A percentile compares a stretch with the other conserved stretches of the same genome.
Evolutionary conservation across 2,888 invertebrate species (phyloP).

Genomic region (Ganaspis brasiliensis): DNA sequence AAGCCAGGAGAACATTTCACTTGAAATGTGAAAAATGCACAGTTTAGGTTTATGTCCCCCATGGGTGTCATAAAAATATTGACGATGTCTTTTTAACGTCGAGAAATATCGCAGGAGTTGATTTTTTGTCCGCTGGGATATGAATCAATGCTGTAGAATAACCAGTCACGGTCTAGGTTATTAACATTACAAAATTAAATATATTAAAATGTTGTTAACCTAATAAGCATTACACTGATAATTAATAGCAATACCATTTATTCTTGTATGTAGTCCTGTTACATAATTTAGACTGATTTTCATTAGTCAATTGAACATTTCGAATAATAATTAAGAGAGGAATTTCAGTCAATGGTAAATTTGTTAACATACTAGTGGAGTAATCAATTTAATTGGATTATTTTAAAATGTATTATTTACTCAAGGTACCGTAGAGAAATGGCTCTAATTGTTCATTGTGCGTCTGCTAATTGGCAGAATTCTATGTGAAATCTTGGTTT

Average conservation of each 20-base stretch:
- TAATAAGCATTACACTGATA: no score
- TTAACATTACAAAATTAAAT: background rate
- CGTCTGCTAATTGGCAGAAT: slow-evolving; percentile 15
- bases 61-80: slow-evolving; percentile 35
- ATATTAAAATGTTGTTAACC: no score
- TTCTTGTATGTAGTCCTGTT: background rate
- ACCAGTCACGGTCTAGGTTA: background rate
- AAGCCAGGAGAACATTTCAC: slow-evolving; percentile 31
- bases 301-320: background rate
- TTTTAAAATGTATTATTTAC: background rate
- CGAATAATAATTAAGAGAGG: background rate
- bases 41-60: slow-evolving; percentile 36
- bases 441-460: slow-evolving; percentile 6
- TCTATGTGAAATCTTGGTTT: background rate
- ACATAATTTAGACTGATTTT: background rate
- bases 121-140: slow-evolving; percentile 1
- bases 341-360: slow-evolving; percentile 12
- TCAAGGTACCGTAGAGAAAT: background rate
- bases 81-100: slow-evolving; percentile 37
- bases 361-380: slow-evolving; percentile 4
- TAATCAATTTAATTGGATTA: background rate
- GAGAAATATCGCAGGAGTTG: slow-evolving; percentile 3
- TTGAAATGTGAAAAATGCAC: slow-evolving; percentile 17
- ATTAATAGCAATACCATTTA: no score
- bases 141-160: slow-evolving; percentile 8